Percentiles rank a stretch among this genome's conserved stretches.
phyloP scores from a whole-genome alignment of 2,888 invertebrate genomes.

The Matsumyia berberina region DNA sequence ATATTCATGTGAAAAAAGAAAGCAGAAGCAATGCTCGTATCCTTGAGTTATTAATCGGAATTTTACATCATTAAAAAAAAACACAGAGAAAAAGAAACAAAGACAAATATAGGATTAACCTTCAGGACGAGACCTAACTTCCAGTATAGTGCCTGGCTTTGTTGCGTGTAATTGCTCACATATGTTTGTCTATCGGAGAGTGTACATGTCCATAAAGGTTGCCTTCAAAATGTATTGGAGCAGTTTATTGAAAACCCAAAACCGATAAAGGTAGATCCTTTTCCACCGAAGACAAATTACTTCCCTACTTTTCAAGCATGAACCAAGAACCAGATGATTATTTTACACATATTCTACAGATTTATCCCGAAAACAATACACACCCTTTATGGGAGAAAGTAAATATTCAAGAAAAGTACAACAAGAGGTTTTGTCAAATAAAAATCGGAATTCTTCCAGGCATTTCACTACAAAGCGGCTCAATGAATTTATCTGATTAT shows the following conservation, averaged over 20 bases:
- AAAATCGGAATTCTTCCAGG: conserved; percentile 31
- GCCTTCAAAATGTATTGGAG: no score
- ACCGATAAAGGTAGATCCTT: no score
- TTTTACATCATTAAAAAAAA: conserved; percentile 33
- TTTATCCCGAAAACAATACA: no score
- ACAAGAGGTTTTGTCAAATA: conserved; percentile 11
- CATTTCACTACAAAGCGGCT: conserved; percentile 41
- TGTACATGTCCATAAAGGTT: no score
- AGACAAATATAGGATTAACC: background rate
- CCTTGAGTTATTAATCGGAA: conserved; percentile 23
- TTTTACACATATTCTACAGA: no score
- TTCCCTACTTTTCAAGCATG: no score
- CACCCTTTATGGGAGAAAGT: background rate
- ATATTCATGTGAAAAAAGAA: no score
- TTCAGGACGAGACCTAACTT: background rate
- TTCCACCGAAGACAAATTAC: no score
- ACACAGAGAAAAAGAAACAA: background rate
- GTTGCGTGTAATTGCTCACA: no score
- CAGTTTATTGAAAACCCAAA: no score
- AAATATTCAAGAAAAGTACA: background rate
- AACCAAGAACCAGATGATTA: no score
- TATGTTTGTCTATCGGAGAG: no score
- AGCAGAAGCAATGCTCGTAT: conserved; percentile 19
- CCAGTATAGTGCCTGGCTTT: background rate
- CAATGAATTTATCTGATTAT: conserved; percentile 31